These are phyloP conservation scores for Pseudochromis fuscus DNA, from an alignment of 2,797 vertebrate genomes.

Conservation along the genomic window DNA sequence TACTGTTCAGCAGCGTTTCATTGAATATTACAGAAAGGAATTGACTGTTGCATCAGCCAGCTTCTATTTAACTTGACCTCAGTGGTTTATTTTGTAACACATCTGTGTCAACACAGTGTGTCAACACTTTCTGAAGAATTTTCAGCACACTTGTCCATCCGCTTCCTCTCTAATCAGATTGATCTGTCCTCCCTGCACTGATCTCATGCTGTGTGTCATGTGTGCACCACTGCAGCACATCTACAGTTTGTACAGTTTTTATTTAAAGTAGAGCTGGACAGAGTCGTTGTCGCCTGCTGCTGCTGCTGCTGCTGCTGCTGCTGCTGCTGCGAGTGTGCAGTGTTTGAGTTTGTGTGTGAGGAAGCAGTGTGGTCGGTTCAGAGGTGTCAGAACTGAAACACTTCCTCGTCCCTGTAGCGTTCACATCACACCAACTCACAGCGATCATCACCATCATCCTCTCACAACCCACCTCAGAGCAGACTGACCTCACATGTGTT, in stretches of 20 bases:
- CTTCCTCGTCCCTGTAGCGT: conserved; percentile 70
- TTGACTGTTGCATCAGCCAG: conserved; percentile 38
- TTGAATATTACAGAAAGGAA: neutral
- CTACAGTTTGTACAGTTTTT: neutral
- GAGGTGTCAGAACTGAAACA: conserved; percentile 50
- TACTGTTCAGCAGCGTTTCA: neutral
- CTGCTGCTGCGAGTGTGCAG: conserved; percentile 4
- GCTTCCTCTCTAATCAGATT: conserved; percentile 38
- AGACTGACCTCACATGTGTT: conserved; percentile 36
- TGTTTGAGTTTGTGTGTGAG: conserved; percentile 63
- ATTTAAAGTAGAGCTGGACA: neutral
- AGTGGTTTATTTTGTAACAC: conserved; percentile 59
- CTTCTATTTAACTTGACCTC: conserved; percentile 42
- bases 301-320: neutral
- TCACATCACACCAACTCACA: conserved; percentile 25
- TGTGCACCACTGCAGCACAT: conserved; percentile 2
- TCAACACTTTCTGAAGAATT: conserved; percentile 74
- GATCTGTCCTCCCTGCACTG: neutral
- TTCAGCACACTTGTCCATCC: conserved; percentile 43
- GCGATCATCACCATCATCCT: conserved; percentile 18
- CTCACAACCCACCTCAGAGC: conserved; percentile 18
- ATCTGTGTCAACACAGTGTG: conserved; percentile 60
- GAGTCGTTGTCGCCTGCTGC: conserved; percentile 5
- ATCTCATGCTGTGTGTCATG: neutral
- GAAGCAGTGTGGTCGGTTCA: conserved; percentile 72